A percentile compares a stretch with the other conserved stretches of the same genome.
phyloP scores from a whole-genome alignment of 2,888 invertebrate species.

The Diploptera punctata region DNA sequence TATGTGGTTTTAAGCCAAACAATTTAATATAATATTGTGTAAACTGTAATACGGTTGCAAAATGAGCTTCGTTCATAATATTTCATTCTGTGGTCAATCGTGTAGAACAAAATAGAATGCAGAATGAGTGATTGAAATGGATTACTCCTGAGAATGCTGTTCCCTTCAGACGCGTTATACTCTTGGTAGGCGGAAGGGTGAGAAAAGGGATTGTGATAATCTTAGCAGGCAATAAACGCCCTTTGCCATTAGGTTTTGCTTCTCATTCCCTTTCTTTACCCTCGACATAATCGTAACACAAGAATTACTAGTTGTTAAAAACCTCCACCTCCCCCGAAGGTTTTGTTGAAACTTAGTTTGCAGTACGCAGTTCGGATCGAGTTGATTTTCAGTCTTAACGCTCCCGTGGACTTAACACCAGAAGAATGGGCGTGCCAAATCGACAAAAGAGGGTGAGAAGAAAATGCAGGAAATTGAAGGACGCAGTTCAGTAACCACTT shows the following conservation, averaged over 20 bases:
- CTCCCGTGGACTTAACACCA: slow-evolving; percentile 9
- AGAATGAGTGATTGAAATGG: slow-evolving; percentile 3
- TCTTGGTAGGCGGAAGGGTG: not conserved
- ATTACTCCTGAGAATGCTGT: not conserved
- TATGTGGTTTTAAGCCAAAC: too few relatives aligned
- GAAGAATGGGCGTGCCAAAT: slow-evolving; percentile 19
- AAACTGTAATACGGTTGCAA: too few relatives aligned
- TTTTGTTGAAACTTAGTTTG: slow-evolving; percentile 21
- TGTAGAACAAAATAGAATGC: not conserved
- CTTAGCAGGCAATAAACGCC: slow-evolving; percentile 28
- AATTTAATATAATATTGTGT: too few relatives aligned
- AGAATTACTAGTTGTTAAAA: slow-evolving; percentile 21
- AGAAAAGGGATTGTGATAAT: slow-evolving; percentile 5
- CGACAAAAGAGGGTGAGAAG: slow-evolving; percentile 10
- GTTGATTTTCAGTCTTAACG: slow-evolving; percentile 26
- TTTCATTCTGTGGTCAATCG: not conserved
- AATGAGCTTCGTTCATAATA: too few relatives aligned
- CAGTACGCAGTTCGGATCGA: slow-evolving; percentile 7
- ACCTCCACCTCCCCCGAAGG: not conserved
- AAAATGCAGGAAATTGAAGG: not conserved
- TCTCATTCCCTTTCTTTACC: too few relatives aligned
- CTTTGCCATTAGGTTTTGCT: slow-evolving; percentile 18
- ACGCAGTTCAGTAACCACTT: slow-evolving; percentile 19
- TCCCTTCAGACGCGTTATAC: not conserved
- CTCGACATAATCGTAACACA: slow-evolving; percentile 13